Evolutionary conservation across 2,888 invertebrate species (phyloP).

Genomic region (Cancer borealis): DNA sequence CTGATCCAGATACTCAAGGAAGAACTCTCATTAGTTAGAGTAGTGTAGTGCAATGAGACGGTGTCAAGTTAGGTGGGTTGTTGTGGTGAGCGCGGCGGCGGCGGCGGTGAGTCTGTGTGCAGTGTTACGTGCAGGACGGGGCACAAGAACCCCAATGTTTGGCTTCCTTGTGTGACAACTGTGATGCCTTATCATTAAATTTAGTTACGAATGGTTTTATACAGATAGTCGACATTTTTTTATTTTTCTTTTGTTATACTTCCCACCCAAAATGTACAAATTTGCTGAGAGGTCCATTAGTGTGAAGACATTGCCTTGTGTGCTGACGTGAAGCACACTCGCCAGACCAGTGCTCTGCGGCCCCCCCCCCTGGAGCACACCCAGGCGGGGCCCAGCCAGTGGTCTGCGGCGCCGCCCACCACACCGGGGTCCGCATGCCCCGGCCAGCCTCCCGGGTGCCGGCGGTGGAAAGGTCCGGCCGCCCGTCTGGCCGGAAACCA

Average conservation of each 20-base stretch:
- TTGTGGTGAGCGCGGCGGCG: constrained; percentile 17
- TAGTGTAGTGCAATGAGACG: constrained; percentile 64
- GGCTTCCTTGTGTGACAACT: constrained; percentile 73
- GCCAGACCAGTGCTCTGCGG: not conserved
- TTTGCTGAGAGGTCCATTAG: constrained; percentile 71
- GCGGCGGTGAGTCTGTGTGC: not conserved
- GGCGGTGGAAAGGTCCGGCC: not conserved
- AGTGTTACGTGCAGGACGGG: constrained; percentile 40
- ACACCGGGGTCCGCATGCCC: not conserved
- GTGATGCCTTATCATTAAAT: constrained; percentile 74
- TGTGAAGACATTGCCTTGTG: constrained; percentile 72
- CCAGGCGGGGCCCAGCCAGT: constrained; percentile 46
- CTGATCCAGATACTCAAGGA: constrained; percentile 69
- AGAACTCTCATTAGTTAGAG: constrained; percentile 49
- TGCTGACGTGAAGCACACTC: constrained; percentile 51
- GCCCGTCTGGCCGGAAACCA: not conserved
- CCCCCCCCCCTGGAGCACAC: not conserved
- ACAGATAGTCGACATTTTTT: constrained; percentile 67
- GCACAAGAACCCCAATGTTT: constrained; percentile 57
- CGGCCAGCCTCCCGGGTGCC: not conserved
- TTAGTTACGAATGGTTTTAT: constrained; percentile 71
- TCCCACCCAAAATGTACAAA: constrained; percentile 74
- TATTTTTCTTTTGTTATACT: constrained; percentile 61
- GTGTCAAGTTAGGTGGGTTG: constrained; percentile 56
- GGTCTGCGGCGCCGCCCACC: not conserved